Conservation (phyloP, 2,113 vertebrate genomes). For the Chrysemys picta region DNA sequence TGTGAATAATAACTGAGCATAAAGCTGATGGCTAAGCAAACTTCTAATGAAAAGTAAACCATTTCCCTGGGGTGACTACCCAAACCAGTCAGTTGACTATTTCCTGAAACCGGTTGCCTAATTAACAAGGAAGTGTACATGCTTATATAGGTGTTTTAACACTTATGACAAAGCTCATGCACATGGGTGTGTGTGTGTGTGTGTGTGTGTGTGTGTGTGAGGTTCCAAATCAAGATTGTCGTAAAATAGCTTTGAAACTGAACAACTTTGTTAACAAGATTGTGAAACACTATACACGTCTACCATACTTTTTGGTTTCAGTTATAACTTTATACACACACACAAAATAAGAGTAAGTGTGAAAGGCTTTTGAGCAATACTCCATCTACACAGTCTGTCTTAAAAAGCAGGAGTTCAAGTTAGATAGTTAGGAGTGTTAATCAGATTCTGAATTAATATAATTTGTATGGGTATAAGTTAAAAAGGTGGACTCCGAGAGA, state of each 20-base stretch:
- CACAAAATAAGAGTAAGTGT: neutral
- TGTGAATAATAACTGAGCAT: neutral
- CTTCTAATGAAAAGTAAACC: neutral
- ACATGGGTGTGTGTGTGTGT: too few relatives aligned
- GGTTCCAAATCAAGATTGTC: neutral
- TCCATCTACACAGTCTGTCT: neutral
- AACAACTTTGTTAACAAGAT: neutral
- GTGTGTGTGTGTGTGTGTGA: neutral
- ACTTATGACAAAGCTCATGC: too few relatives aligned
- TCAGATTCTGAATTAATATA: neutral
- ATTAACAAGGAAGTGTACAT: too few relatives aligned
- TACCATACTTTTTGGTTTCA: accelerated
- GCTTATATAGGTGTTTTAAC: too few relatives aligned
- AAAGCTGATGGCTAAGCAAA: neutral
- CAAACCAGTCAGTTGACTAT: neutral
- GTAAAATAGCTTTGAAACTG: neutral
- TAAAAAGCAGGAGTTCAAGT: neutral
- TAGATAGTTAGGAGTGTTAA: neutral
- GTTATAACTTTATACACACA: too few relatives aligned
- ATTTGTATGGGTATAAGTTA: neutral
- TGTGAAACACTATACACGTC: neutral
- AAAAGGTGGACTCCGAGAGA: neutral
- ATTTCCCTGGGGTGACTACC: neutral
- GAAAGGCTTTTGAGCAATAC: neutral
- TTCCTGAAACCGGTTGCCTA: neutral